A percentile compares a stretch with the other conserved stretches of the same genome.
phyloP scores from a whole-genome alignment of 2,797 vertebrate species.

The Bufotes viridis region DNA sequence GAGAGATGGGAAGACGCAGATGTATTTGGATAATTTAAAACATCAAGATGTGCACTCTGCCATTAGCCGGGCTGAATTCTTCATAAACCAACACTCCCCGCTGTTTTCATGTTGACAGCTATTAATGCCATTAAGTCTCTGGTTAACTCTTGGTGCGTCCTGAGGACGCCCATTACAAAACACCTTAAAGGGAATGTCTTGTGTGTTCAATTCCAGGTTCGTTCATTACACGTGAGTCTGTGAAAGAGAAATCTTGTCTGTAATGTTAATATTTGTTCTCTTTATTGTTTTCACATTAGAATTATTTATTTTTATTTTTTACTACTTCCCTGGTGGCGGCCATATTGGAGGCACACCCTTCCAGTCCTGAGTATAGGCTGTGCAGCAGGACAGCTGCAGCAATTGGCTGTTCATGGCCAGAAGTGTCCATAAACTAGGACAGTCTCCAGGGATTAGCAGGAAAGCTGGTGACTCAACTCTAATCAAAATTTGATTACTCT shows the following conservation, averaged over 20 bases:
- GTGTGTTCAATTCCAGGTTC: neutral
- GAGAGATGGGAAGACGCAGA: constrained; percentile 18
- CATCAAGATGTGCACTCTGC: neutral
- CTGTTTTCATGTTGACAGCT: constrained; percentile 27
- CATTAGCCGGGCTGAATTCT: constrained; percentile 38
- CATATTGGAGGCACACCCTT: neutral
- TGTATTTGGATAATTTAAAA: constrained; percentile 47
- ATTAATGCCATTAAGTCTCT: constrained; percentile 45
- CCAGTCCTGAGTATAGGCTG: neutral
- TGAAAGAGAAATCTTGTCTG: neutral
- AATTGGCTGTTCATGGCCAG: neutral
- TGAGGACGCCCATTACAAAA: neutral
- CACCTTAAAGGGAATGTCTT: neutral
- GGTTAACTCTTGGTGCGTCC: constrained; percentile 16
- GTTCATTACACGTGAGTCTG: neutral
- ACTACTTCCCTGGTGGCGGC: neutral
- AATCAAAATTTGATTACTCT: too few species aligned
- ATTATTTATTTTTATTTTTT: neutral
- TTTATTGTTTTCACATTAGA: neutral
- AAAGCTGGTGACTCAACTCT: too few species aligned
- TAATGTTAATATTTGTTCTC: neutral
- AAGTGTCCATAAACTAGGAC: neutral
- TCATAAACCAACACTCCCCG: constrained; percentile 20
- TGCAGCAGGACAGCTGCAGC: too few species aligned
- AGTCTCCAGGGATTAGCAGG: neutral